These are phyloP conservation scores for Syngnathus acus DNA, from an alignment of 2,797 vertebrate genomes.

Conservation along the genomic window DNA sequence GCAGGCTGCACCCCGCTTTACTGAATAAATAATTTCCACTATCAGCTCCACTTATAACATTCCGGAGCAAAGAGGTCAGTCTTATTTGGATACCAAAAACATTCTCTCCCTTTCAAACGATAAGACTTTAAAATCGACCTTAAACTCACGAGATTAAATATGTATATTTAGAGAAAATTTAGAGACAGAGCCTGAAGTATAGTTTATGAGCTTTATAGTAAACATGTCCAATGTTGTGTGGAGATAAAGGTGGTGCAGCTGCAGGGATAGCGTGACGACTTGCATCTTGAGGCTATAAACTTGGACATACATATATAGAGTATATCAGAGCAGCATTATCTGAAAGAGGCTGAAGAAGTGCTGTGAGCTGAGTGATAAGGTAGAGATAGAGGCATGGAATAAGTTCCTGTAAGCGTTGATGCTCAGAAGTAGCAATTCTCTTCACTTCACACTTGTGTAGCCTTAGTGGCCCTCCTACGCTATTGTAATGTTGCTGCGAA, in stretches of 20 bases:
- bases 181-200: conserved; percentile 54
- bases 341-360: conserved; percentile 38
- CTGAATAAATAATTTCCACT: conserved; percentile 58
- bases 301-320: conserved; percentile 38
- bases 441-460: conserved; percentile 36
- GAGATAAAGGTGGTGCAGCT: conserved; percentile 35
- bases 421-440: conserved; percentile 45
- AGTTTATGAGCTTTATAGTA: conserved; percentile 64
- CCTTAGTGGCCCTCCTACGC: conserved; percentile 23
- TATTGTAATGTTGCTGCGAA: conserved; percentile 37
- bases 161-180: conserved; percentile 64
- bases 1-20: conserved; percentile 47
- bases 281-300: conserved; percentile 45
- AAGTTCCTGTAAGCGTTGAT: conserved; percentile 45
- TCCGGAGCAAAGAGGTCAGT: conserved; percentile 50
- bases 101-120: conserved; percentile 48
- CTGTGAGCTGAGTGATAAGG: conserved; percentile 55
- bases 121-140: conserved; percentile 68
- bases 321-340: conserved; percentile 56
- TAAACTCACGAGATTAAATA: conserved; percentile 66
- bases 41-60: conserved; percentile 54
- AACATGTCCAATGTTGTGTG: conserved; percentile 52
- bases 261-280: conserved; percentile 25
- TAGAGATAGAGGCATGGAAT: conserved; percentile 40
- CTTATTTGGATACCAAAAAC: conserved; percentile 36